Evolutionary conservation across 2,113 vertebrate genomes (phyloP), one percentile per base, ranked within the genome.

Genomic region (Loxodonta africana): DNA sequence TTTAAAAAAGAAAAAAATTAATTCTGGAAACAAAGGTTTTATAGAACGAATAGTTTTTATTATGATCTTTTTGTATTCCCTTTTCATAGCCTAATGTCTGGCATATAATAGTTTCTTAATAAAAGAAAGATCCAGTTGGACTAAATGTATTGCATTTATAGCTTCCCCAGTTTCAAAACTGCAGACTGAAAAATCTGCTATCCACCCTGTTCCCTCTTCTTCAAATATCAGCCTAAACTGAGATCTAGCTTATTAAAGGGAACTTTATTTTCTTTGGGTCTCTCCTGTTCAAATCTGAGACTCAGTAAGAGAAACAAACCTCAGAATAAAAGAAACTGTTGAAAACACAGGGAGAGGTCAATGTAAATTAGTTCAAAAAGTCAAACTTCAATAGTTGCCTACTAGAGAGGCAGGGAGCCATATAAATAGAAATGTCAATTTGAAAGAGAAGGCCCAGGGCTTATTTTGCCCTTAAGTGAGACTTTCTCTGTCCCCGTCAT

Each of bases 351-450:
- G 48, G 65, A 88, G 77, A 90, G 88, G 82, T 80, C 92, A 95
- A 44, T 60, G 80, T 53, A 96, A 97, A 94, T 96, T 96, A 84
- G 44, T 96, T 95, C 67, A 91, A 76, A 89, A 92, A 77, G 8
- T 76, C 57, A 65, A 51, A 91, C 69, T 94, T 97, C 57, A 94
- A 11, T 91, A 62, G 62, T 84, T 87, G 71, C 33, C 62, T 44
- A 20, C 33, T 18, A 30, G 48, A 89, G 25, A 92, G 76, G 73
- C 69, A 94, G 86, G 71, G 95, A 97, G 91, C 4, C 63, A 44
- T 10, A 51, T 88, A 95, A 95, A 91, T 14, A 93, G 88, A 95
- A 57, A 90, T 11, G 96, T 93, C 23, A 63, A 41, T 96, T 85
- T 92, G 83, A 97, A 97, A 97, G 82, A 77, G 67, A 95, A 81